A percentile compares a stretch with the other conserved stretches of the same genome.
Evolutionary conservation across 2,113 vertebrate genomes (phyloP).

Genomic region (Callorhinus ursinus): DNA sequence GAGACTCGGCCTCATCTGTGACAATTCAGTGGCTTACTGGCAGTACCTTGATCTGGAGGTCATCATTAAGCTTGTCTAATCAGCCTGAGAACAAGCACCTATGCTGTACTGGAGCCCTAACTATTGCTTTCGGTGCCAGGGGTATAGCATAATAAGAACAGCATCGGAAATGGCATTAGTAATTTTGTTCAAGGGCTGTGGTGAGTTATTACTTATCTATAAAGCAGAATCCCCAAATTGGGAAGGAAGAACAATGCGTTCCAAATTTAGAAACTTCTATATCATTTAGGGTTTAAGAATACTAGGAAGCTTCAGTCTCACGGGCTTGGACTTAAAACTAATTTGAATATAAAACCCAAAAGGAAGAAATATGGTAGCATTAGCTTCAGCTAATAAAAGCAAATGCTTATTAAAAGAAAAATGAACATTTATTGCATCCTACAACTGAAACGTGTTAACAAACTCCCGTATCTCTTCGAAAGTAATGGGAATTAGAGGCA

Average conservation of each 20-base stretch:
- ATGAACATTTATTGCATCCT: background rate
- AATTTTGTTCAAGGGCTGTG: constrained; percentile 71
- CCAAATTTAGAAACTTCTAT: constrained; percentile 61
- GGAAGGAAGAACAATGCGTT: background rate
- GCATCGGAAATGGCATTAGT: constrained; percentile 73
- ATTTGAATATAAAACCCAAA: constrained; percentile 64
- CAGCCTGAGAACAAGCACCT: constrained; percentile 84
- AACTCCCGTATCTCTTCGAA: constrained; percentile 42
- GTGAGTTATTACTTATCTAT: constrained; percentile 75
- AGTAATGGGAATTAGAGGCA: constrained; percentile 20
- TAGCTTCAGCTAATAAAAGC: constrained; percentile 58
- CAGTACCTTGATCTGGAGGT: constrained; percentile 86
- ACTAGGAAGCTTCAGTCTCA: background rate
- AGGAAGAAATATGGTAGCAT: constrained; percentile 51
- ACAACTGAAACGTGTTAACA: background rate
- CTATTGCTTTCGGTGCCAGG: constrained; percentile 67
- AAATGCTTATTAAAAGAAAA: constrained; percentile 63
- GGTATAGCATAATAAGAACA: constrained; percentile 81
- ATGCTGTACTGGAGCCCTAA: constrained; percentile 71
- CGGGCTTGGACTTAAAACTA: constrained; percentile 50
- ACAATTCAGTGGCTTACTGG: constrained; percentile 88
- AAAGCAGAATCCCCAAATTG: constrained; percentile 61
- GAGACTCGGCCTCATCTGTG: constrained; percentile 84
- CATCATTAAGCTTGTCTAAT: constrained; percentile 89
- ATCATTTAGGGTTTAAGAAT: constrained; percentile 25